Evolutionary conservation across 2,888 invertebrate species (phyloP).

Genomic region (Andrena bicolor): DNA sequence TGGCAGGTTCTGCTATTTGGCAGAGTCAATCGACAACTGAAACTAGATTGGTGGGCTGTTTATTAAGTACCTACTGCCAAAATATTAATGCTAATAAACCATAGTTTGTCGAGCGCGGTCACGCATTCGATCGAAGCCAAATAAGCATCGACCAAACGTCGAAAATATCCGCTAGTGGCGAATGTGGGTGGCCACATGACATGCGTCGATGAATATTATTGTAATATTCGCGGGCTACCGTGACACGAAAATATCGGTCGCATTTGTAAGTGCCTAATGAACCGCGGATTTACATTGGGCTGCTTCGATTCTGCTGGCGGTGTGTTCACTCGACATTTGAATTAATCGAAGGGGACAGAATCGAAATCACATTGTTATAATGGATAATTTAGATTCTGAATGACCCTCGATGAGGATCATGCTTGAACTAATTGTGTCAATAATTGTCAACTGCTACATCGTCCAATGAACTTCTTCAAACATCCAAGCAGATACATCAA

Average conservation of each 20-base stretch:
- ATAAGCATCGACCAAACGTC: slow-evolving; percentile 33
- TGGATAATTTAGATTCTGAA: too few relatives aligned
- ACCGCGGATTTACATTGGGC: slow-evolving; percentile 26
- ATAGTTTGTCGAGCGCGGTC: slow-evolving; percentile 6
- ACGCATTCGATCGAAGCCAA: slow-evolving; percentile 28
- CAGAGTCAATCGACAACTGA: not conserved
- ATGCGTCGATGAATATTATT: slow-evolving; percentile 45
- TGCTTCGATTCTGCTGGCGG: slow-evolving; percentile 17
- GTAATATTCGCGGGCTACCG: slow-evolving; percentile 40
- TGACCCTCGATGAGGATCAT: too few relatives aligned
- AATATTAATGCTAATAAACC: slow-evolving; percentile 54
- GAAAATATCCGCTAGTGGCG: slow-evolving; percentile 42
- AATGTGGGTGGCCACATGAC: slow-evolving; percentile 24
- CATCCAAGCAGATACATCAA: too few relatives aligned
- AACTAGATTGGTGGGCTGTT: slow-evolving; percentile 44
- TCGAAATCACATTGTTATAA: slow-evolving; percentile 6
- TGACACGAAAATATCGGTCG: slow-evolving; percentile 33
- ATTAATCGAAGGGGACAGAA: slow-evolving; percentile 21
- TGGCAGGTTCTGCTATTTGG: not conserved
- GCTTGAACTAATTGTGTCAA: too few relatives aligned
- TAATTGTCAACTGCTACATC: too few relatives aligned
- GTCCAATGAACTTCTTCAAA: too few relatives aligned
- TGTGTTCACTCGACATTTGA: not conserved
- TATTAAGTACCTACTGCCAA: slow-evolving; percentile 42
- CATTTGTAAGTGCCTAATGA: slow-evolving; percentile 45